A percentile compares a stretch with the other conserved stretches of the same genome.
These are phyloP conservation scores for Danaus melanippus DNA, from an alignment of 1,140 invertebrate species.

Conservation along the genomic window DNA sequence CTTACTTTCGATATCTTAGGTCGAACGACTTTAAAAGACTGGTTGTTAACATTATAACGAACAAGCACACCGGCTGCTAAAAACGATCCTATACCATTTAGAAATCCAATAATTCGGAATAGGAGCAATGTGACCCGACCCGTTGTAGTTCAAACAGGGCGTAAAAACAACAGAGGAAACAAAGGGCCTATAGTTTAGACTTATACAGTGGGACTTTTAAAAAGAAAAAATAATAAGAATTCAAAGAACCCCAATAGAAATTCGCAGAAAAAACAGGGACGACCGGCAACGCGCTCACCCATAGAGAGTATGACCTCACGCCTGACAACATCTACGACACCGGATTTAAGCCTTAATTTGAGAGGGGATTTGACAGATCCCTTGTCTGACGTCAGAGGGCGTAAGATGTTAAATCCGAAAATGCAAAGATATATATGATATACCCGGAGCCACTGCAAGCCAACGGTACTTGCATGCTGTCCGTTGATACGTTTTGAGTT, in stretches of 20 bases:
- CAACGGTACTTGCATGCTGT: slow-evolving; percentile 62
- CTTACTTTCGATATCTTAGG: slow-evolving; percentile 74
- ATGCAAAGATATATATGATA: slow-evolving; percentile 82
- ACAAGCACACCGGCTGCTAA: slow-evolving; percentile 82
- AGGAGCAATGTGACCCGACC: slow-evolving; percentile 73
- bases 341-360: slow-evolving; percentile 57
- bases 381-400: slow-evolving; percentile 49
- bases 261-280: slow-evolving; percentile 61
- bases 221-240: slow-evolving; percentile 73
- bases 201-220: slow-evolving; percentile 65
- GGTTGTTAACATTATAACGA: slow-evolving; percentile 92
- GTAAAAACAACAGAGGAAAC: slow-evolving; percentile 64
- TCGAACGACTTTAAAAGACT: slow-evolving; percentile 89
- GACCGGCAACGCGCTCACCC: slow-evolving; percentile 52
- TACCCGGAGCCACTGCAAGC: slow-evolving; percentile 77
- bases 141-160: slow-evolving; percentile 59
- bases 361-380: slow-evolving; percentile 51
- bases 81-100: slow-evolving; percentile 75
- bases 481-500: slow-evolving; percentile 43
- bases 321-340: slow-evolving; percentile 30
- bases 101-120: slow-evolving; percentile 69
- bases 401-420: slow-evolving; percentile 80
- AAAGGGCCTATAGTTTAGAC: slow-evolving; percentile 65
- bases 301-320: slow-evolving; percentile 48
- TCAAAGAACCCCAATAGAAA: slow-evolving; percentile 73